Conservation (phyloP, 1,140 invertebrate genomes). For the Zaprionus tsacasi region DNA sequence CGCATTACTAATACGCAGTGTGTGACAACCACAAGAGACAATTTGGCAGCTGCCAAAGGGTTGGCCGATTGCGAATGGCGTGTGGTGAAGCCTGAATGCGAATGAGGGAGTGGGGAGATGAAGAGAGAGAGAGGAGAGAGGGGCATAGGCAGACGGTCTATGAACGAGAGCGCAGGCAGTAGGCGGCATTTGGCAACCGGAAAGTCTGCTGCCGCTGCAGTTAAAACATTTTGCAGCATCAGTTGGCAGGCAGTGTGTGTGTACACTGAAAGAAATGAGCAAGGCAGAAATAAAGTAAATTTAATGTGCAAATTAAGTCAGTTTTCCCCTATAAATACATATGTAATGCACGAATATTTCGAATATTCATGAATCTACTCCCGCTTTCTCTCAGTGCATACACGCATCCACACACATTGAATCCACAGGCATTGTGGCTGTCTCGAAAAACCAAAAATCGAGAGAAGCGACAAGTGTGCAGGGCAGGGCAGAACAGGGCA, state of each 20-base stretch:
- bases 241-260: conserved; percentile 25
- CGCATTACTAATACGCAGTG: conserved; percentile 81
- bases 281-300: neutral
- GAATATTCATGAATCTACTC: neutral
- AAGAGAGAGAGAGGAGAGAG: neutral
- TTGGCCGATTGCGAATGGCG: conserved; percentile 41
- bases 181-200: conserved; percentile 60
- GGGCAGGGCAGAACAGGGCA: neutral
- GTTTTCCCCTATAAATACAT: neutral
- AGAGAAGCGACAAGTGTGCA: conserved; percentile 31
- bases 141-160: neutral
- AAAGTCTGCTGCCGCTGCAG: conserved; percentile 64
- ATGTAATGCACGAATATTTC: neutral
- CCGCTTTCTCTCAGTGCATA: conserved; percentile 16
- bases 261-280: neutral
- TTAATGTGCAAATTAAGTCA: neutral
- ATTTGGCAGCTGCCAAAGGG: conserved; percentile 81
- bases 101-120: neutral
- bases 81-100: neutral
- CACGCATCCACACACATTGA: conserved; percentile 43
- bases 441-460: conserved; percentile 77
- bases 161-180: neutral
- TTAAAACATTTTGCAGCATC: conserved; percentile 69
- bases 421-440: conserved; percentile 68
- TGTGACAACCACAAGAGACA: conserved; percentile 82